These are phyloP conservation scores for Pseudomyrmex cubaensis DNA, from an alignment of 1,140 invertebrate species.

Conservation along the genomic window DNA sequence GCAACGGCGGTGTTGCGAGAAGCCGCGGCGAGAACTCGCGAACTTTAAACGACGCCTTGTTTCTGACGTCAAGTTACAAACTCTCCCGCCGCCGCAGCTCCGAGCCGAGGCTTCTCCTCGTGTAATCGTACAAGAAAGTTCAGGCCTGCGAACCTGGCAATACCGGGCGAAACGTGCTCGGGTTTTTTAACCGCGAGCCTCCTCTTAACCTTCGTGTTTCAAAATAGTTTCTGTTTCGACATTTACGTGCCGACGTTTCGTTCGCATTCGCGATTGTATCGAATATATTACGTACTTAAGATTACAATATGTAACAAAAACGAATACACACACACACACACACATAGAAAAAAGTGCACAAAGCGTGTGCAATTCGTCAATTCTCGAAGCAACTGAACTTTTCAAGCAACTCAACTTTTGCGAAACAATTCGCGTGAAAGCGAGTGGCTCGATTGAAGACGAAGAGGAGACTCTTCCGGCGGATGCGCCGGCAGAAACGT, in stretches of 20 bases:
- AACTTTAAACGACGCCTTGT: constrained; percentile 47
- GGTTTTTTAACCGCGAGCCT: constrained; percentile 29
- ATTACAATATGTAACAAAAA: no score
- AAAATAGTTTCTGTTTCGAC: constrained; percentile 12
- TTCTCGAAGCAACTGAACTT: background rate
- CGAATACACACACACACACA: no score
- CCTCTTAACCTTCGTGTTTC: background rate
- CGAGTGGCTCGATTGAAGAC: constrained; percentile 56
- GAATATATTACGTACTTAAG: no score
- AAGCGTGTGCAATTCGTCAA: background rate
- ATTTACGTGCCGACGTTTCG: background rate
- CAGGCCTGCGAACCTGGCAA: constrained; percentile 21
- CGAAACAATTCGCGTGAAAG: background rate
- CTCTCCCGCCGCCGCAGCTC: background rate
- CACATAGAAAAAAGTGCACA: no score
- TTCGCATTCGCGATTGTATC: background rate
- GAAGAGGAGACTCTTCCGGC: constrained; percentile 74
- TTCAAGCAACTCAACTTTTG: background rate
- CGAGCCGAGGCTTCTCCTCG: background rate
- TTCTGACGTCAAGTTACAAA: constrained; percentile 41
- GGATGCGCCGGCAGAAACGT: constrained; percentile 73
- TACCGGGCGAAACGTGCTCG: constrained; percentile 26
- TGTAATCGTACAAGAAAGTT: constrained; percentile 21
- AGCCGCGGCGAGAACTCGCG: constrained; percentile 12
- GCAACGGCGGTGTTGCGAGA: constrained; percentile 16